phyloP scores from a whole-genome alignment of 2,113 vertebrate genomes.

The Herpetotheres cachinnans region DNA sequence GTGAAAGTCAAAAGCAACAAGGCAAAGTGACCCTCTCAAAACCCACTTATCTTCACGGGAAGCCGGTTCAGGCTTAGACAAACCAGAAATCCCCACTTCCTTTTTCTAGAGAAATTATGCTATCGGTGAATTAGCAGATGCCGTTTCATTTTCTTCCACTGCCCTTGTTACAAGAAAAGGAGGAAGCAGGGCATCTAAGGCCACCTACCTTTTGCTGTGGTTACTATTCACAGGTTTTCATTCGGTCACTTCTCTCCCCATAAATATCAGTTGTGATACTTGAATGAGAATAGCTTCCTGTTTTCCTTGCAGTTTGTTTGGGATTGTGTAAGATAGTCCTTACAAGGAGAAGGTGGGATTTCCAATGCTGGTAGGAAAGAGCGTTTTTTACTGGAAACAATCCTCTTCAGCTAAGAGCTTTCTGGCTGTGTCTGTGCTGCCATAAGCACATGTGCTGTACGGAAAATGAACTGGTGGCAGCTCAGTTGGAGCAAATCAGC shows the following conservation, averaged over 20 bases:
- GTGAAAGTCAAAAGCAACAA: neutral
- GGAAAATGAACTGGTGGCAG: neutral
- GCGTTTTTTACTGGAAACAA: neutral
- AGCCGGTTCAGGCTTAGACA: neutral
- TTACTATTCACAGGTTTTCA: neutral
- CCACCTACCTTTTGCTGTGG: neutral
- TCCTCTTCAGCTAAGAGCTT: neutral
- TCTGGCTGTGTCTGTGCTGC: accelerated
- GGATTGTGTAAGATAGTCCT: neutral
- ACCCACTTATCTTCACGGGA: neutral
- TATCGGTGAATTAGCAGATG: neutral
- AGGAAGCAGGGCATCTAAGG: neutral
- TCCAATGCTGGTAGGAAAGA: neutral
- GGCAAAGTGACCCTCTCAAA: neutral
- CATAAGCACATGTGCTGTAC: accelerated
- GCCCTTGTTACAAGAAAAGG: neutral
- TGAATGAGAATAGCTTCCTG: neutral
- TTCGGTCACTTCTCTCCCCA: neutral
- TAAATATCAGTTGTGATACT: neutral
- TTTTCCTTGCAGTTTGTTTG: neutral
- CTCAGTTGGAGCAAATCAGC: neutral
- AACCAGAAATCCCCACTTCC: conserved; percentile 26
- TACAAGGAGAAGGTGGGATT: neutral
- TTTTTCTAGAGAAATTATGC: conserved; percentile 55
- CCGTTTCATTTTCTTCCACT: conserved; percentile 18